These are phyloP conservation scores for Leptarthrus brevirostris DNA, from an alignment of 2,888 invertebrate genomes.

Conservation along the genomic window DNA sequence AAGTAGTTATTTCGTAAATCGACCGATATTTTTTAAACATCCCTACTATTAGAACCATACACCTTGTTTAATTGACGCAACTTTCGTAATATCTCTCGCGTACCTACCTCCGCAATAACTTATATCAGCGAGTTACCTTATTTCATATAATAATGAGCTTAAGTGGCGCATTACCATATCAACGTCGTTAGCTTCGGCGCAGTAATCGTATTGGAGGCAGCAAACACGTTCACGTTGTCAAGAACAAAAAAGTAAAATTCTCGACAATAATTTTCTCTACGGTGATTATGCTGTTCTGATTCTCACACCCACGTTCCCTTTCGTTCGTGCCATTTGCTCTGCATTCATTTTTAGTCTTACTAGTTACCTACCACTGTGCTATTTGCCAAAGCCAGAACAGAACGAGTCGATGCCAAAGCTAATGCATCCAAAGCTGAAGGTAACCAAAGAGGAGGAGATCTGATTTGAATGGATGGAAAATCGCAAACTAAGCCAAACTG, in stretches of 20 bases:
- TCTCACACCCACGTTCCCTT: conserved; percentile 50
- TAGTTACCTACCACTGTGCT: background rate
- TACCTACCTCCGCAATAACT: no score
- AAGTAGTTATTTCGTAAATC: no score
- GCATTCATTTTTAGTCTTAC: conserved; percentile 13
- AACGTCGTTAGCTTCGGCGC: conserved; percentile 5
- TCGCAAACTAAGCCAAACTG: conserved; percentile 40
- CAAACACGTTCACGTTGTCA: conserved; percentile 1
- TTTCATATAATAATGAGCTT: conserved; percentile 28
- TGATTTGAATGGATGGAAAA: conserved; percentile 37
- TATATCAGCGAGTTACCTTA: conserved; percentile 6
- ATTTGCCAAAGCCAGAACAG: background rate
- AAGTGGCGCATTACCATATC: conserved; percentile 34
- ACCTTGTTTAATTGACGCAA: no score
- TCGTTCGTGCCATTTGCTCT: conserved; percentile 44
- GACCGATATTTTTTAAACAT: no score
- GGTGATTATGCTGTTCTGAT: conserved; percentile 46
- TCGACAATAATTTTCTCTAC: conserved; percentile 35
- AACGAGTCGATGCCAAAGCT: background rate
- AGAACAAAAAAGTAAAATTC: conserved; percentile 35
- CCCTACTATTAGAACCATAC: no score
- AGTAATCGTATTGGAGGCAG: conserved; percentile 11
- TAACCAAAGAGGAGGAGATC: background rate
- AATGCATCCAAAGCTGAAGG: background rate
- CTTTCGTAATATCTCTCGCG: no score